Conservation (phyloP, 2,797 vertebrate species). For the Vespertilio murinus region DNA sequence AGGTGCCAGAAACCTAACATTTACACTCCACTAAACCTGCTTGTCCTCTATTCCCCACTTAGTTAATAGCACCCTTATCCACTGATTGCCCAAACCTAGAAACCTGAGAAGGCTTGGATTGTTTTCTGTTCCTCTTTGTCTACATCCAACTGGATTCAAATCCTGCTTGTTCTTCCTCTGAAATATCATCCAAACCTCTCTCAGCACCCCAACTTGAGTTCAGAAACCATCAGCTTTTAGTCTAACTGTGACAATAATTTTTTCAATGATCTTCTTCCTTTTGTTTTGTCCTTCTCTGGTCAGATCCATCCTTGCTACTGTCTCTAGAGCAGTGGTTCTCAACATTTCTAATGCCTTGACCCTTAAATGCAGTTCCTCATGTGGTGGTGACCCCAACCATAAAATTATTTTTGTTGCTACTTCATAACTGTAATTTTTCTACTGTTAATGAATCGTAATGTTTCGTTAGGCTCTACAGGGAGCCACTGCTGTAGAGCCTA, state of each 20-base stretch:
- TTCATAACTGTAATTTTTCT: too few relatives aligned
- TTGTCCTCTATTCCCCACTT: constrained; percentile 32
- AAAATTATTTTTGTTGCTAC: too few relatives aligned
- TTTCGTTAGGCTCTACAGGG: too few relatives aligned
- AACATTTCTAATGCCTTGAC: too few relatives aligned
- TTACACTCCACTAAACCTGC: constrained; percentile 43
- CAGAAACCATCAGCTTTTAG: background rate
- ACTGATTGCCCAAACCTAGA: constrained; percentile 38
- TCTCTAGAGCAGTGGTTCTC: background rate
- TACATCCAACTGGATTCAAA: background rate
- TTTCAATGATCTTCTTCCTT: background rate
- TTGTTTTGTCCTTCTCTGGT: background rate
- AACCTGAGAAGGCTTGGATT: constrained; percentile 40
- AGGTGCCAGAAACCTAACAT: constrained; percentile 53
- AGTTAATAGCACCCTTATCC: constrained; percentile 39
- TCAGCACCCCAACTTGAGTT: background rate
- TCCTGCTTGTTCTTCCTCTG: background rate
- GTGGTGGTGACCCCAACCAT: too few relatives aligned
- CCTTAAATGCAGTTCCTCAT: too few relatives aligned
- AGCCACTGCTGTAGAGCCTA: too few relatives aligned
- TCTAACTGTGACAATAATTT: background rate
- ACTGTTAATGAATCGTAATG: too few relatives aligned
- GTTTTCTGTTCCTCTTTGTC: background rate
- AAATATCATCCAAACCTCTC: background rate
- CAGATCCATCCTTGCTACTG: background rate